Evolutionary conservation across 2,888 invertebrate species (phyloP), one percentile per base, ranked within the genome.

Genomic region (Trachelus tabidus): DNA sequence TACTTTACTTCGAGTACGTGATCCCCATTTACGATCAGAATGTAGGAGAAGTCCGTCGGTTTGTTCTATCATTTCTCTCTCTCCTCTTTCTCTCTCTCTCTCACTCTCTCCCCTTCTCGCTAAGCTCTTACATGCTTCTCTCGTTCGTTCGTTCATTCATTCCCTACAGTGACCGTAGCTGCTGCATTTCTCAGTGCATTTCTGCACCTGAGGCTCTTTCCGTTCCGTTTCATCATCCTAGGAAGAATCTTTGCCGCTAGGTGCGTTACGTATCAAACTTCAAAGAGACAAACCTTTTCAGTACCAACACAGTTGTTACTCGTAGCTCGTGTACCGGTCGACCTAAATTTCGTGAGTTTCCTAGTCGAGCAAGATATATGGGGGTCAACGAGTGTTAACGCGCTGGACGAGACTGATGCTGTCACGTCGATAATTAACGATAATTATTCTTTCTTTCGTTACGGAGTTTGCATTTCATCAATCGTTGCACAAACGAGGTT

Each of bases 1-100:
- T 85, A 85, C 85, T 85, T 85, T 83, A 68, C 75, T 75, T 40
- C 69, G 78, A 73, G 79, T 86, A 87, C 88, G 88, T 86, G 87
- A 88, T 87, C 84, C 77, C 81, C 86, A 87, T 88, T 80, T 80
- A 75, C 76, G 81, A 87, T 83, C 80, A 81, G 76, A 80, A 77
- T 73, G 80, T 34, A 75, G 76, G 76, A 78, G 75, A 56, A 23
- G 56, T 56, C 56, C 56, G 56, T 56, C 23, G 23, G 56, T 56
- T 56, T 56, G 56, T 56, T 56, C 56, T 56, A 56, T 56, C 56
- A 23, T 56, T 56, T 23, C 56, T 56, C 56, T 56, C 2, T 35
- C 73, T 75, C 69, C 76, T 40, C 78, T 69, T 68, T 73, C 79
- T 76, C 75, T 4, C 76, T 81, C 35, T 75, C 77, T 76, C 75